Evolutionary conservation across 2,888 invertebrate species (phyloP), one percentile per base, ranked within the genome.

Genomic region (Ophion slaviceki): DNA sequence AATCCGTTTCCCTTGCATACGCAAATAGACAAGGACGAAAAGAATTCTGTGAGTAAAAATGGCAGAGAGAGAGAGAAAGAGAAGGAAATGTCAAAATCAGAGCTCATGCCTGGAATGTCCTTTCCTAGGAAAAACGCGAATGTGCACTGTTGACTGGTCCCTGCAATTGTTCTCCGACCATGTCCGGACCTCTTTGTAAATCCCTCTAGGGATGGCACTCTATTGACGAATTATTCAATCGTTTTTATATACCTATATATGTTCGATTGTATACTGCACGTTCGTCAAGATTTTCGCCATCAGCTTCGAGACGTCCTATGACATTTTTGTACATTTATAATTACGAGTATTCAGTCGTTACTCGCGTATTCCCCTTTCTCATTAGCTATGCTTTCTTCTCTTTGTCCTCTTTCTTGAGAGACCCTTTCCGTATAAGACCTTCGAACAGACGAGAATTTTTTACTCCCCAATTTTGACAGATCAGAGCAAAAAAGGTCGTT

Each of bases 1-100:
- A 81, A 78, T 81, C 81, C 84, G 78, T 78, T 70, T 76, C 64
- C 74, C 47, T 17, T 78, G 57, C 40, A 70, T 78, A 64, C 36
- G 62, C 68, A 36, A 32, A n/a, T 45, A 32, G 45, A 20, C n/a
- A 40, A 75, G 64, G 28, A 59, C 24, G 32, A 61, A 24, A 59
- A 20, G 32, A n/a, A 4, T 45, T 1, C 45, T 6, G 5, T 24
- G 32, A 67, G 11, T 20, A 64, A 76, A 20, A 57, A 20, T 3
- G 36, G 45, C 7, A 36, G 36, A 74, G 24, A 20, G 57, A 77
- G 36, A 59, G 40, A 77, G 67, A 77, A 7, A 45, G 40, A 70
- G 32, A 66, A 4, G 24, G 53, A 17, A 45, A 72, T 8, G 59
- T 40, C 20, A 66, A 28, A 59, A 59, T 40, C 57, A 24, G 72